These are phyloP conservation scores for Episyrphus balteatus DNA, from an alignment of 1,140 invertebrate genomes.

Conservation along the genomic window DNA sequence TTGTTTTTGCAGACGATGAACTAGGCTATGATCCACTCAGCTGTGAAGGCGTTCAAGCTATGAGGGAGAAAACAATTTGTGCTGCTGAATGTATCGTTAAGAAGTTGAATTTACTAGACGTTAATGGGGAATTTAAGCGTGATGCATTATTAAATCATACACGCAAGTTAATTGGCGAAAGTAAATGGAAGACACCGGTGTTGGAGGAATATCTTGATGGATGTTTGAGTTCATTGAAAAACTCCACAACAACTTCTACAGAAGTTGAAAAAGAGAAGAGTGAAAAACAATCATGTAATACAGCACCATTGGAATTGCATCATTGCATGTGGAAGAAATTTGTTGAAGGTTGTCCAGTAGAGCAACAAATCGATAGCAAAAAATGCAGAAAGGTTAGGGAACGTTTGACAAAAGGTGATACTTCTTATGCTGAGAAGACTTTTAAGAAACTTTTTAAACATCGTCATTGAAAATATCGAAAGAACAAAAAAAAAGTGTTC, in stretches of 20 bases:
- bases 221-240: conserved; percentile 4
- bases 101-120: conserved; percentile 3
- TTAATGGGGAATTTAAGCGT: conserved; percentile 5
- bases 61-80: conserved; percentile 8
- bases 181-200: not conserved
- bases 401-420: conserved; percentile 2
- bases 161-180: not conserved
- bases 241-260: no score
- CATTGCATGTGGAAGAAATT: conserved; percentile 9
- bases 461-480: no score
- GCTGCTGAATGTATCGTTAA: conserved; percentile 6
- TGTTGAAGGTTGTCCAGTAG: conserved; percentile 7
- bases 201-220: conserved; percentile 6
- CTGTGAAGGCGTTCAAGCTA: conserved; percentile 7
- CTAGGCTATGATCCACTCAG: conserved; percentile 7
- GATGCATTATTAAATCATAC: conserved; percentile 4
- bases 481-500: no score
- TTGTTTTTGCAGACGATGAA: conserved; percentile 3
- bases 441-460: no score
- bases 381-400: conserved; percentile 7
- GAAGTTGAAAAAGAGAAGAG: not conserved
- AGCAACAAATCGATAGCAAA: conserved; percentile 4
- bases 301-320: conserved; percentile 4
- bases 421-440: no score
- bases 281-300: conserved; percentile 2